Evolutionary conservation across 2,113 vertebrate species (phyloP).

Genomic region (Pseudonaja textilis): DNA sequence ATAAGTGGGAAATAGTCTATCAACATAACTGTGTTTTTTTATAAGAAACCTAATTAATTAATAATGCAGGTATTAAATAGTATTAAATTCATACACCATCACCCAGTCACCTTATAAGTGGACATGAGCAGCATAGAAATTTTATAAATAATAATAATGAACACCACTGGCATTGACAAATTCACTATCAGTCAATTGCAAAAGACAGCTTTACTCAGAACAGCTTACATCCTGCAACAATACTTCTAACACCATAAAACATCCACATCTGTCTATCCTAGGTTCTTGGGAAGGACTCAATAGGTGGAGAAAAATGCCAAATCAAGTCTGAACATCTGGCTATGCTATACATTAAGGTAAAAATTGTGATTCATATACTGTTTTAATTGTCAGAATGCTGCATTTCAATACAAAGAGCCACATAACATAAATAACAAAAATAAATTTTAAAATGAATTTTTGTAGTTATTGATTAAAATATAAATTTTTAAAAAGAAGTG

Average conservation of each 20-base stretch:
- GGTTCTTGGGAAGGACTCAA: not conserved
- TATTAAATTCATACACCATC: not conserved
- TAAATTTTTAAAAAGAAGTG: not conserved
- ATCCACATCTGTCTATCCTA: not conserved
- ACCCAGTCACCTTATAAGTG: not conserved
- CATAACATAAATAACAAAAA: not conserved
- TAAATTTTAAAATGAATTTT: not conserved
- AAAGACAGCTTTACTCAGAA: not conserved
- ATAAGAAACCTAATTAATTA: too few relatives aligned
- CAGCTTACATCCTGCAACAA: not conserved
- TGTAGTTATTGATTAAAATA: not conserved
- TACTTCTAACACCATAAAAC: not conserved
- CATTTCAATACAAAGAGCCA: not conserved
- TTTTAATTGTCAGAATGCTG: not conserved
- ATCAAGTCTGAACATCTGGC: not conserved
- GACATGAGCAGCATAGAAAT: not conserved
- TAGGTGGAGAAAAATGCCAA: not conserved
- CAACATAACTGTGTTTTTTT: too few relatives aligned
- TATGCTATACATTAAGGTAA: not conserved
- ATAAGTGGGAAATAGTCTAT: too few relatives aligned
- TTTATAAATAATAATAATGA: not conserved
- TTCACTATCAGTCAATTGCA: not conserved
- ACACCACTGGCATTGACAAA: not conserved
- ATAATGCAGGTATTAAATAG: too few relatives aligned
- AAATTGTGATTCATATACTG: not conserved